Base-by-base conservation (phyloP, 2,113 vertebrate genomes). In the Salvelinus alpinus region DNA sequence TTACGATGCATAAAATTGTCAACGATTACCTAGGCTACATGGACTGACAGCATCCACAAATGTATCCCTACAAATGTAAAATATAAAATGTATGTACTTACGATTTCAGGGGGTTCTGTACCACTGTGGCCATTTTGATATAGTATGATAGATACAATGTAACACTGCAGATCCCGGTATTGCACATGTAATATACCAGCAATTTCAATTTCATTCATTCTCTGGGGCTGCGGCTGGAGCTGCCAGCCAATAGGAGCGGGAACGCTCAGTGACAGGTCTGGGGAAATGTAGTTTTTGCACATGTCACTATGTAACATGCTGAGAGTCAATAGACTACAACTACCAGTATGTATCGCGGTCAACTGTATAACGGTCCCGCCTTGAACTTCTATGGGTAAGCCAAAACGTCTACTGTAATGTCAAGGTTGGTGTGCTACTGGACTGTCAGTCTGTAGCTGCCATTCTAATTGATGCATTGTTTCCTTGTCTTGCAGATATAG, bases 181-280 rank as follows among this genome's bases (percentile, higher is more conserved):
- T 95, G 93, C 94, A 94, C 94, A 94, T 95, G 93, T 94, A 95
- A 94, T 94, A 94, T 95, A 95, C 92, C 94, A 94, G 95, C 95
- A 93, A 93, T 95, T 94, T 94, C 94, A 93, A 95, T 95, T 97
- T 95, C 95, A 97, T 97, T 97, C 96, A 97, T 97, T 97, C 95
- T 96, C 94, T 91, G 92, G 92, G 94, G 94, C 94, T 96, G 94
- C 94, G 95, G 95, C 94, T 92, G 92, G 77, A 91, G 85, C 85
- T 74, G 86, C 34, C 87, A 90, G 88, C 96, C 96, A 96, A 96
- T 96, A 84, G 88, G 85, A 92, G 86, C 78, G 77, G 85, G 86
- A 86, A 82, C 88, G 85, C 82, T 80, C 86, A 16, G 78, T 90
- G 82, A 86, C 84, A 82, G 72, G 69, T 82, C 85, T 79, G 80